These are phyloP conservation scores for Harpagifer antarcticus DNA, from an alignment of 2,797 vertebrate species.

Conservation along the genomic window DNA sequence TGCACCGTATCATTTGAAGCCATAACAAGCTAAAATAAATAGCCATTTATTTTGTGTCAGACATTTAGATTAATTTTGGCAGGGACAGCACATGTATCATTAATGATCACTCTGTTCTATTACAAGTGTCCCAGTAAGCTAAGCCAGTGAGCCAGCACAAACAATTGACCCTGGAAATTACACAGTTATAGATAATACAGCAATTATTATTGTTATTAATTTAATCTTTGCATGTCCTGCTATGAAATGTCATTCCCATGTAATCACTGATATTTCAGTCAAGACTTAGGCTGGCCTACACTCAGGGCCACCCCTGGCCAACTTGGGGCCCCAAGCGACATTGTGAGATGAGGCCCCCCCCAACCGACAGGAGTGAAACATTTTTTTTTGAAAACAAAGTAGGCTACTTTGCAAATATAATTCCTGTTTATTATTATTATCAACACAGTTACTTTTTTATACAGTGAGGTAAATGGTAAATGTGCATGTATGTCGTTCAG, in stretches of 20 bases:
- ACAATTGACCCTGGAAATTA: neutral
- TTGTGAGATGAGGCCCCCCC: too few relatives aligned
- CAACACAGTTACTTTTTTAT: too few relatives aligned
- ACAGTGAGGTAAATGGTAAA: too few relatives aligned
- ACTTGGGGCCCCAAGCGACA: too few relatives aligned
- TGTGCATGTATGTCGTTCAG: too few relatives aligned
- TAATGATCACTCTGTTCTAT: slow-evolving; percentile 2
- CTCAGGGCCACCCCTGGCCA: too few relatives aligned
- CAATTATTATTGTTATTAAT: neutral
- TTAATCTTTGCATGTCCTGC: neutral
- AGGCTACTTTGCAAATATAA: too few relatives aligned
- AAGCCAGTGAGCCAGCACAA: neutral
- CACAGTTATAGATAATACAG: slow-evolving; percentile 11
- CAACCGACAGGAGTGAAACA: too few relatives aligned
- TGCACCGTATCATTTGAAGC: neutral
- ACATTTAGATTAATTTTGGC: neutral
- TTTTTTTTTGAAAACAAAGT: too few relatives aligned
- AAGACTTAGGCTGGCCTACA: neutral
- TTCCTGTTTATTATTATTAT: too few relatives aligned
- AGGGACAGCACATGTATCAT: neutral
- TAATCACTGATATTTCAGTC: neutral
- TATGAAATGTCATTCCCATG: neutral
- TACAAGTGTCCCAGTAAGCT: neutral
- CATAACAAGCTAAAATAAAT: neutral
- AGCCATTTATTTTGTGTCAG: neutral